A percentile compares a stretch with the other conserved stretches of the same genome.
Evolutionary conservation across 2,888 invertebrate genomes (phyloP).

Genomic region (Deilephila elpenor): DNA sequence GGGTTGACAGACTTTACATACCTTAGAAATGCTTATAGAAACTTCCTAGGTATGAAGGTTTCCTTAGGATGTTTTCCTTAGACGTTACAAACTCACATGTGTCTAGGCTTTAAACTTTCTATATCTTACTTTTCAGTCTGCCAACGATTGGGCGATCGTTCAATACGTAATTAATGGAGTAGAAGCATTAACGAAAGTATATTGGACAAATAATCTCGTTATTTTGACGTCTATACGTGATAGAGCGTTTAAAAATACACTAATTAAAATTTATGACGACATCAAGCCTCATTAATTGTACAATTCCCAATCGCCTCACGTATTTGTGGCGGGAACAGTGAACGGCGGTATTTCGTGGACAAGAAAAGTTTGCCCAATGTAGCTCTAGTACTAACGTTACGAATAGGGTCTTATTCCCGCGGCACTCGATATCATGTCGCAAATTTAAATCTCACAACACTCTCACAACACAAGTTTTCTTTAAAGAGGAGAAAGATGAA

Average conservation of each 20-base stretch:
- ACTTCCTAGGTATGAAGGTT: too few species aligned
- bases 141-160: too few species aligned
- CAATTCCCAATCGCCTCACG: conserved; percentile 62
- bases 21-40: too few species aligned
- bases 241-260: background rate
- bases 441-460: background rate
- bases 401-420: background rate
- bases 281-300: conserved; percentile 61
- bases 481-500: too few species aligned
- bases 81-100: too few species aligned
- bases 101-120: too few species aligned
- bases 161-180: too few species aligned
- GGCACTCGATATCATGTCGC: background rate
- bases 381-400: conserved; percentile 10
- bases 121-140: too few species aligned
- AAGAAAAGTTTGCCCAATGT: conserved; percentile 48
- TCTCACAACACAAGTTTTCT: background rate
- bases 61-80: too few species aligned
- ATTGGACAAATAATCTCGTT: too few species aligned
- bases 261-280: conserved; percentile 34
- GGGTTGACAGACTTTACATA: too few species aligned
- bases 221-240: background rate
- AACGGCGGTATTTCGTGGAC: conserved; percentile 64
- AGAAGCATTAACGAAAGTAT: too few species aligned
- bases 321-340: conserved; percentile 55